A percentile compares a stretch with the other conserved stretches of the same genome.
Evolutionary conservation across 2,113 vertebrate species (phyloP).

Genomic region (Ctenomys sociabilis): DNA sequence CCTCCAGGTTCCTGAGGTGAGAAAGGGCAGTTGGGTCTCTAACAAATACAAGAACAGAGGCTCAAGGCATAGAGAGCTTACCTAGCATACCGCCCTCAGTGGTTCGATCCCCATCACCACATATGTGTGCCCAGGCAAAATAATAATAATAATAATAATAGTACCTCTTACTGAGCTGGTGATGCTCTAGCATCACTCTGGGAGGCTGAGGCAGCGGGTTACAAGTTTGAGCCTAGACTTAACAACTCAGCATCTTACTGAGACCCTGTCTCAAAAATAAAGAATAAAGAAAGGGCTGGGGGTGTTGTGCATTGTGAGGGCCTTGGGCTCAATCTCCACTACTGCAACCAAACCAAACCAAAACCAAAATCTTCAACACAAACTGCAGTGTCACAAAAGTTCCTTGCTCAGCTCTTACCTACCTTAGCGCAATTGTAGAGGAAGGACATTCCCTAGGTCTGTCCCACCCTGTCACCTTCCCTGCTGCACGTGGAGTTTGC

Average conservation of each 20-base stretch:
- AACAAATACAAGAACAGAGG: not conserved
- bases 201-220: not conserved
- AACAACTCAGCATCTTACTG: not conserved
- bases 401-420: not conserved
- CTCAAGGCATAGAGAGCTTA: not conserved
- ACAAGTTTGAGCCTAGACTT: not conserved
- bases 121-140: not conserved
- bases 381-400: not conserved
- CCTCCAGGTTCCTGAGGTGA: not conserved
- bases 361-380: not conserved
- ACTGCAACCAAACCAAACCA: not conserved
- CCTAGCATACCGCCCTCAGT: not conserved
- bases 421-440: not conserved
- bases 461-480: not conserved
- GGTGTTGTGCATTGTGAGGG: not conserved
- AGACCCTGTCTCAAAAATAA: not conserved
- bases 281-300: not conserved
- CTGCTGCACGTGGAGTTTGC: not conserved
- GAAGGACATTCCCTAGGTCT: not conserved
- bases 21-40: not conserved
- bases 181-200: not conserved
- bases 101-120: not conserved
- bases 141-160: not conserved
- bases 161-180: not conserved
- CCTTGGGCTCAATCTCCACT: not conserved